These are phyloP conservation scores for Rhagium mordax DNA, from an alignment of 2,888 invertebrate species.

Conservation along the genomic window DNA sequence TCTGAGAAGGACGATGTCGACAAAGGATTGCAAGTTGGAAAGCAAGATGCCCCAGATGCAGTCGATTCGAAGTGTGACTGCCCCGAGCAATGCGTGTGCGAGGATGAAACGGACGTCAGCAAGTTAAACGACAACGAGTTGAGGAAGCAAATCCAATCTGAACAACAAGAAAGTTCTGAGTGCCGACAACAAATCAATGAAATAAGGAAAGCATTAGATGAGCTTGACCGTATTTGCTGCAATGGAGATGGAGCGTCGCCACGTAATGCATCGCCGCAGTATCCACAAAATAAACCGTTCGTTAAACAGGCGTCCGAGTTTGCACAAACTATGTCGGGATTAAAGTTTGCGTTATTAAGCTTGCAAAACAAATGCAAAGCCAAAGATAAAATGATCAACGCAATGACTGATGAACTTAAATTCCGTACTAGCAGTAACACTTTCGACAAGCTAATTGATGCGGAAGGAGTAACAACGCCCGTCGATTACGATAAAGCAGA, in stretches of 20 bases:
- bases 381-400: constrained; percentile 64
- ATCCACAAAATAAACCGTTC: constrained; percentile 41
- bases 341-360: constrained; percentile 61
- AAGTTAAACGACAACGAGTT: constrained; percentile 48
- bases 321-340: constrained; percentile 59
- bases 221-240: constrained; percentile 58
- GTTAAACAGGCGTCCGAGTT: constrained; percentile 57
- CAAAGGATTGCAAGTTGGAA: background rate
- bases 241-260: constrained; percentile 49
- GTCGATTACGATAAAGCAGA: constrained; percentile 53
- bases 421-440: constrained; percentile 54
- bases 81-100: constrained; percentile 30
- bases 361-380: constrained; percentile 63
- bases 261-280: constrained; percentile 20
- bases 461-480: constrained; percentile 37
- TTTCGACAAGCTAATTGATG: constrained; percentile 50
- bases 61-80: constrained; percentile 29
- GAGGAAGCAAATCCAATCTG: constrained; percentile 46
- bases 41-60: background rate
- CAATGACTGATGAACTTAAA: constrained; percentile 62
- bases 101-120: constrained; percentile 22
- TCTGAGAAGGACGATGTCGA: background rate
- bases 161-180: constrained; percentile 51
- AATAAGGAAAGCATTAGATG: constrained; percentile 52
- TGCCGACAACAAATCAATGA: constrained; percentile 57